These are phyloP conservation scores for Trichomalopsis sarcophagae DNA, from an alignment of 1,140 invertebrate species.

Conservation along the genomic window DNA sequence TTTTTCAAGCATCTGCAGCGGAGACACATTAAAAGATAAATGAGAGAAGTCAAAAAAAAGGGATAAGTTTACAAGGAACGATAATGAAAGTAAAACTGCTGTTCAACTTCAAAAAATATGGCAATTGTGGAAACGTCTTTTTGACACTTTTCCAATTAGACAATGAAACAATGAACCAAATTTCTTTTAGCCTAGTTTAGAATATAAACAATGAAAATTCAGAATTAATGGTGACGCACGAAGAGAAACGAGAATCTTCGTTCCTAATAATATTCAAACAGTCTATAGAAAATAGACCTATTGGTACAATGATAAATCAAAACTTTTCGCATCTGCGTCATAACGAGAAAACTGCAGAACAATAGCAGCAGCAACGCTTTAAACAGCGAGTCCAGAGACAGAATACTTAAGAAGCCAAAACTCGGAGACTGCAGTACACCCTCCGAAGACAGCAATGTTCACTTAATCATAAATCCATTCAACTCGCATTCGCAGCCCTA, in stretches of 20 bases:
- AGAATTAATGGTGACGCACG: no score
- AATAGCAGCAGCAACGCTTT: not conserved
- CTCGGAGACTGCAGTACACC: not conserved
- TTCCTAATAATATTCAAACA: no score
- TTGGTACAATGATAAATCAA: not conserved
- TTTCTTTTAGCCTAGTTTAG: no score
- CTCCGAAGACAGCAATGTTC: not conserved
- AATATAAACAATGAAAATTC: no score
- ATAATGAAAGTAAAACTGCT: no score
- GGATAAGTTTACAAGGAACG: not conserved
- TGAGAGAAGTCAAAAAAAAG: not conserved
- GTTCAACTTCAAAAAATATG: no score
- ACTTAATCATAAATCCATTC: conserved; percentile 25
- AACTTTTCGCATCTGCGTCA: not conserved
- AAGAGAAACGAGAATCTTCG: no score
- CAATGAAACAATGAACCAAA: no score
- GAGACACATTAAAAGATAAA: not conserved
- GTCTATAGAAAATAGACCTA: not conserved
- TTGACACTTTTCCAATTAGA: no score
- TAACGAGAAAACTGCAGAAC: not conserved
- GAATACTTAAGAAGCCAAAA: conserved; percentile 1
- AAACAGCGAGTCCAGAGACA: not conserved
- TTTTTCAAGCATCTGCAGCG: not conserved
- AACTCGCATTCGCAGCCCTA: conserved; percentile 11
- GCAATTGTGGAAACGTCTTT: no score